Evolutionary conservation across 1,140 invertebrate species (phyloP).

Genomic region (Agrypnia vestita): DNA sequence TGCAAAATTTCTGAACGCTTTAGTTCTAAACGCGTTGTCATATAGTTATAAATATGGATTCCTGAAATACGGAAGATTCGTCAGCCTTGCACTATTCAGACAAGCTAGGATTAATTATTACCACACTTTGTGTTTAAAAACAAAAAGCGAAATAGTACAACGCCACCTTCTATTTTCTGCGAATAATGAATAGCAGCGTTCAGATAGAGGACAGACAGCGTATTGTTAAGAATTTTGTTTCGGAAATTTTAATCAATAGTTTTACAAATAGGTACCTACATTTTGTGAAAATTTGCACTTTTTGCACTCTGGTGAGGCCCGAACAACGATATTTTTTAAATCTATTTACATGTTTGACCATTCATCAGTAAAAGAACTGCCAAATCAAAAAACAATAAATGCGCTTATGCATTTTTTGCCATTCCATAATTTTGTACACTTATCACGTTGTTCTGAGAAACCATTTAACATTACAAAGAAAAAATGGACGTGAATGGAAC

Average conservation of each 20-base stretch:
- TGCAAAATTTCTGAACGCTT: constrained; percentile 15
- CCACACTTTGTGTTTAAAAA: background rate
- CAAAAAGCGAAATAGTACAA: background rate
- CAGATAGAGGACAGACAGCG: background rate
- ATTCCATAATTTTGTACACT: background rate
- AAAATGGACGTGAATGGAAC: constrained; percentile 1
- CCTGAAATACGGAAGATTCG: background rate
- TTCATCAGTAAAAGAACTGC: too few relatives aligned
- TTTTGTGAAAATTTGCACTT: background rate
- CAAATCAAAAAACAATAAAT: too few relatives aligned
- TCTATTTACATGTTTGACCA: too few relatives aligned
- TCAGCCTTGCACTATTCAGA: background rate
- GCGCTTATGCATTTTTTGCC: background rate
- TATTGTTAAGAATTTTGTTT: background rate
- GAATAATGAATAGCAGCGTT: background rate
- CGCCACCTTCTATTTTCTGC: background rate
- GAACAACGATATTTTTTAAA: too few relatives aligned
- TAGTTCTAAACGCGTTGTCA: background rate
- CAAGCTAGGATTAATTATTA: background rate
- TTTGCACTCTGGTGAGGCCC: too few relatives aligned
- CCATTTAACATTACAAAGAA: constrained; percentile 11
- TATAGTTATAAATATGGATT: background rate
- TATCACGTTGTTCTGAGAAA: constrained; percentile 1
- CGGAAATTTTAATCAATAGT: background rate
- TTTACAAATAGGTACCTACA: background rate